A percentile compares a stretch with the other conserved stretches of the same genome.
phyloP scores from a whole-genome alignment of 2,113 vertebrate genomes.

The Apodemus speciosus region DNA sequence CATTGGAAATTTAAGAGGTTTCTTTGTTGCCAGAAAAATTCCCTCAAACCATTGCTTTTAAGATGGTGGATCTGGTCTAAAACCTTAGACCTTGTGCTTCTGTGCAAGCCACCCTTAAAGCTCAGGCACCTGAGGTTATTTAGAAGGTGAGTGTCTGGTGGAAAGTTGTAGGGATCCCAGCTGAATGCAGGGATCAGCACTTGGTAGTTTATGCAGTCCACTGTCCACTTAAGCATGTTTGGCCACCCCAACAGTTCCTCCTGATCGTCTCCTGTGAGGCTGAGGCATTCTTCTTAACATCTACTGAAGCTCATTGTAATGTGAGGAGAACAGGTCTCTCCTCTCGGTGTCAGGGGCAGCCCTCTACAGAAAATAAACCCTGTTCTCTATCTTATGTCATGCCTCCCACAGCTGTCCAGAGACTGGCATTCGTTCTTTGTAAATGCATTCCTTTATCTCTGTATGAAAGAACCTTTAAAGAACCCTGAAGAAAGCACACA shows the following conservation, averaged over 20 bases:
- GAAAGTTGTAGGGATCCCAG: neutral
- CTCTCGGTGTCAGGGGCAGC: neutral
- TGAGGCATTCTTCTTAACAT: neutral
- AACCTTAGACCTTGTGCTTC: neutral
- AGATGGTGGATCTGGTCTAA: neutral
- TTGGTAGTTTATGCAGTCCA: neutral
- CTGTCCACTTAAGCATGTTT: neutral
- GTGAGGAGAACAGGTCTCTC: neutral
- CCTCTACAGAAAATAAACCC: neutral
- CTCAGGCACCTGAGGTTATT: neutral
- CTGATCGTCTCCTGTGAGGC: neutral
- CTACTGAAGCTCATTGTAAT: neutral
- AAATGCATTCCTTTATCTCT: neutral
- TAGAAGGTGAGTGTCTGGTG: neutral
- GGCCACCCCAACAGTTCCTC: neutral
- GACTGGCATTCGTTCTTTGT: neutral
- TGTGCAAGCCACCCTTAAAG: neutral
- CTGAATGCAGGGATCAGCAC: neutral
- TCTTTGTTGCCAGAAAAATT: conserved; percentile 51
- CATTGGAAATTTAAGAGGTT: conserved; percentile 45
- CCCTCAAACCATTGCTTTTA: neutral
- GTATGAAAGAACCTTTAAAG: neutral
- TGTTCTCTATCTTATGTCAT: neutral
- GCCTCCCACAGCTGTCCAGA: neutral
- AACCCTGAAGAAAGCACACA: neutral